Evolutionary conservation across 2,113 vertebrate genomes (phyloP), one percentile per base, ranked within the genome.

Genomic region (Corythornis vintsioides): DNA sequence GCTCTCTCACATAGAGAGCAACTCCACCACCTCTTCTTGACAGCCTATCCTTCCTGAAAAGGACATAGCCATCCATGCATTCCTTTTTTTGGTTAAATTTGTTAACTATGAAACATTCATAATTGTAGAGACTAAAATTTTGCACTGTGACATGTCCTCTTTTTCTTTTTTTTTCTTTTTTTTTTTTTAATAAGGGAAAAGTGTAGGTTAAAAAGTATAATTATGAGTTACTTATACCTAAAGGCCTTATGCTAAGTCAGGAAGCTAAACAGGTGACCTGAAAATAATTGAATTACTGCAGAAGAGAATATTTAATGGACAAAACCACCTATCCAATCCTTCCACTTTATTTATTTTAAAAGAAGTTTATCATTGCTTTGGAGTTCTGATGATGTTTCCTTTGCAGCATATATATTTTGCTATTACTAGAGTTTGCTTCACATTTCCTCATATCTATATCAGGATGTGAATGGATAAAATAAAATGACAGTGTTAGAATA

Each of bases 241-340:
- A 85, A 48, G 53, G 53, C 29, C 88, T 55, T 85, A 77, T 88
- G 53, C 48, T 61, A 85, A 88, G 59, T 91, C 59, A 81, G 59
- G 48, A 85, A 91, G 42, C 59, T 85, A 81, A 88, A 35, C 2
- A 15, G 59, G 59, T 91, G 59, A 76, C 48, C 24, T 72, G 66
- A 88, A 91, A 24, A 76, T 91, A 88, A 76, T 88, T 88, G 40
- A 84, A 81, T 88, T 85, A 61, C 47, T 88, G 59, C 24, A 88
- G 70, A 86, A 87, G 78, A 84, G 59, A 88, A 71, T 24, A 65
- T 91, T 76, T 76, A 88, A 85, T 91, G 69, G 69, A 76, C 47
- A 86, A 73, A 63, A 78, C 13, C 48, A 78, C 55, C 43, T 56
- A 78, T 35, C 10, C 24, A 42, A 53, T 15, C n/a, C 28, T 78